Evolutionary conservation across 1,140 invertebrate genomes (phyloP), one percentile per base, ranked within the genome.

Genomic region (Diabrotica virgifera): DNA sequence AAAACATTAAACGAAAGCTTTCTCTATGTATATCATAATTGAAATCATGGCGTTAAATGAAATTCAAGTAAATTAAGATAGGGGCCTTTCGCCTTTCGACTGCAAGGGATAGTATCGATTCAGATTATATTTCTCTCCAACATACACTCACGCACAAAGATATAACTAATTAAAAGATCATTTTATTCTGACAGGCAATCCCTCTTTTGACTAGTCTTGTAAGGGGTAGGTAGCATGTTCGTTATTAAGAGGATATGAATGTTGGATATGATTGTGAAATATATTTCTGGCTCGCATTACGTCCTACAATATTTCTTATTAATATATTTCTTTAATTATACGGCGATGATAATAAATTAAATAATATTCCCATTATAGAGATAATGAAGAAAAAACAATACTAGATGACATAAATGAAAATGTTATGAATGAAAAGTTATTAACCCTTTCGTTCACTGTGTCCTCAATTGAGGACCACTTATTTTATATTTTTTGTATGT

Each of bases 41-140:
- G 40, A 46, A 46, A 46, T 46, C 40, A 46, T 46, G 40, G 40
- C 40, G 40, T 46, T 46, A 46, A 46, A 46, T 46, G 40, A 46
- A 46, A 46, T 46, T 46, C 40, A 46, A 46, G 40, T 46, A 46
- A 46, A 46, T 46, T 46, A 46, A 46, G 40, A 46, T 46, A 46
- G 40, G 40, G 40, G 40, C 40, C 40, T 46, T 46, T 46, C 40
- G 40, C 40, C 40, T 46, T 46, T 46, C 40, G 40, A 46, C 40
- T 46, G 40, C 40, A 46, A 46, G 40, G 40, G 40, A 46, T 46
- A 46, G 40, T 46, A 46, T 46, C 40, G 40, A 46, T 46, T 46
- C n/a, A 46, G 40, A 46, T 46, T 46, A 46, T 46, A 46, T 46
- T 46, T 46, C 40, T 46, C 40, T 46, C 40, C 40, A 8, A 46